Evolutionary conservation across 1,140 invertebrate species (phyloP), one percentile per base, ranked within the genome.

Genomic region (Dendrolimus punctatus): DNA sequence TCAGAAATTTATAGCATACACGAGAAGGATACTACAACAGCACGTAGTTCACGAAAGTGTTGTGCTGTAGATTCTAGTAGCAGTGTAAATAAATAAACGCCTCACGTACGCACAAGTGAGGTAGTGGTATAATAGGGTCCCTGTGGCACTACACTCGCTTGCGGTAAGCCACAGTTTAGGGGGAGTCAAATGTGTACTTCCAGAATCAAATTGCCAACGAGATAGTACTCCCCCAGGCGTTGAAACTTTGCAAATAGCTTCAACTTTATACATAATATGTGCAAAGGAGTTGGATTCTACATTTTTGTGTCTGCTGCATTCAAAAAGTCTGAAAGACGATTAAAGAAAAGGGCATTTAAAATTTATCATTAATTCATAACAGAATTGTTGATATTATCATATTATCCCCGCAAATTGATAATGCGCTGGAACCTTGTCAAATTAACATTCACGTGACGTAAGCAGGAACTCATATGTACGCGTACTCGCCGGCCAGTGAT

Each of bases 71-170:
- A 66, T 51, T 58, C 53, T 54, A 58, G 55, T 50, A 58, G 50
- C 52, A 23, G 23, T 44, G 50, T 55, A 53, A 65, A 69, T 72
- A 73, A 75, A 71, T 68, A 71, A 64, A 59, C 42, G 51, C 53
- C 57, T 66, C 64, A 73, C 62, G 67, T 74, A 70, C 62, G 52
- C 49, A 48, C 57, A 64, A 66, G 61, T 55, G 50, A 63, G 51
- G 72, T 71, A 70, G 61, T 71, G 57, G 57, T 72, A 76, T 80
- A 73, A 76, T 71, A 70, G 49, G 55, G 51, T 72, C 70, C 66
- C 62, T 52, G 6, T 57, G 64, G 62, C 57, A 62, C 56, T 62
- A 60, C 51, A 62, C 55, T 71, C 60, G 56, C 58, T 55, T 64
- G 67, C 63, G 64, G 68, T 60, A 57, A 68, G 59, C 63, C 62